Evolutionary conservation across 2,888 invertebrate species (phyloP).

Genomic region (Sclerodermus sp.): DNA sequence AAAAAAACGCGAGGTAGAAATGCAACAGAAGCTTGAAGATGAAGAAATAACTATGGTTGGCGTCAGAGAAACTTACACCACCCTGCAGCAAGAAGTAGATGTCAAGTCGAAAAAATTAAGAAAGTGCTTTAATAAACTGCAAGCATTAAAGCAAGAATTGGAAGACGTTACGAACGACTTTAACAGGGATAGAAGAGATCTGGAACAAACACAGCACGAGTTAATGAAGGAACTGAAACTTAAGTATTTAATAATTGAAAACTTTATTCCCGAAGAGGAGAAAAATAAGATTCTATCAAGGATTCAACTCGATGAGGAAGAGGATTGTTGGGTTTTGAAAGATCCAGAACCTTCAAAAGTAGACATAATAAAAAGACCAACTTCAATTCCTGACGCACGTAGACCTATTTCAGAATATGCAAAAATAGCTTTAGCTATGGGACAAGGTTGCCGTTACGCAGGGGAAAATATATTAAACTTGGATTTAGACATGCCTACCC

Average conservation of each 20-base stretch:
- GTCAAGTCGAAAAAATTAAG: slow-evolving; percentile 92
- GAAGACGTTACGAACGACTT: slow-evolving; percentile 85
- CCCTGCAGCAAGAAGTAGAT: slow-evolving; percentile 95
- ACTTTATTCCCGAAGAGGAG: slow-evolving; percentile 85
- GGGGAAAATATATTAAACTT: slow-evolving; percentile 75
- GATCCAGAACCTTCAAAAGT: slow-evolving; percentile 56
- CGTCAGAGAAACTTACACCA: slow-evolving; percentile 87
- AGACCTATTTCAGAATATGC: slow-evolving; percentile 69
- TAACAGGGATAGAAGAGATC: slow-evolving; percentile 86
- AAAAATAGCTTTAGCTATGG: slow-evolving; percentile 59
- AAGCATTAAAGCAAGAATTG: slow-evolving; percentile 75
- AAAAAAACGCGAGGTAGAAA: slow-evolving; percentile 80
- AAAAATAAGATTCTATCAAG: slow-evolving; percentile 73
- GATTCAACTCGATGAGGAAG: slow-evolving; percentile 79
- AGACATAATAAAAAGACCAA: slow-evolving; percentile 63
- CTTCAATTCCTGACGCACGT: slow-evolving; percentile 66
- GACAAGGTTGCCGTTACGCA: slow-evolving; percentile 58
- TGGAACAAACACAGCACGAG: slow-evolving; percentile 89
- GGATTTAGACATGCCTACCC: slow-evolving; percentile 73
- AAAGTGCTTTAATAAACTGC: slow-evolving; percentile 83
- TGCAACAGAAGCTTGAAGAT: slow-evolving; percentile 89
- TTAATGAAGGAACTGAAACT: slow-evolving; percentile 88
- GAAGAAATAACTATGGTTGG: slow-evolving; percentile 92
- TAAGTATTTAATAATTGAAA: slow-evolving; percentile 84
- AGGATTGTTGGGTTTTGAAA: slow-evolving; percentile 72